These are phyloP conservation scores for Pogonophryne albipinna DNA, from an alignment of 2,797 vertebrate genomes.

Conservation along the genomic window DNA sequence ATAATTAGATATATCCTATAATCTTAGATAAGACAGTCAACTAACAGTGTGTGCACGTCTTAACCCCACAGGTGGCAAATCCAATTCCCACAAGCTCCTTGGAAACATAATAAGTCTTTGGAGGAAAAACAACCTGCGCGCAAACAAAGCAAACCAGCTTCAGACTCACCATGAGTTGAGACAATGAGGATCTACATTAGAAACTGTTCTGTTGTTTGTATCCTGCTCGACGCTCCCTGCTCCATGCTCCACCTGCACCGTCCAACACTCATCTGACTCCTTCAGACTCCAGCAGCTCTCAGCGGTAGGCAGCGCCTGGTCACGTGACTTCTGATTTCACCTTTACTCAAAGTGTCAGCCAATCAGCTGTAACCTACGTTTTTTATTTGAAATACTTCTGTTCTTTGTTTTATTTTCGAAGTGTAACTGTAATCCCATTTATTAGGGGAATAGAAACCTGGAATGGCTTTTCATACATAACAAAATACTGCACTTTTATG, in stretches of 20 bases:
- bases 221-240: conserved; percentile 10
- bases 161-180: conserved; percentile 51
- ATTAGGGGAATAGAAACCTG: no score
- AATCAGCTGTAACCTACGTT: conserved; percentile 6
- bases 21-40: conserved; percentile 63
- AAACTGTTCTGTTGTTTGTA: not conserved
- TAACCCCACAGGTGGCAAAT: conserved; percentile 25
- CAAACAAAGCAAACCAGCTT: conserved; percentile 24
- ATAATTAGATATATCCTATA: conserved; percentile 76
- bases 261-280: conserved; percentile 44
- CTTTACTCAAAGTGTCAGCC: conserved; percentile 21
- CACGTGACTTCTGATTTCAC: conserved; percentile 63
- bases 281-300: conserved; percentile 37
- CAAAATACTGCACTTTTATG: no score
- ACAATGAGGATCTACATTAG: not conserved
- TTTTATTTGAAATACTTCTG: no score
- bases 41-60: conserved; percentile 35
- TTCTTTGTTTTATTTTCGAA: no score
- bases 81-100: conserved; percentile 38
- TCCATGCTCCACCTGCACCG: conserved; percentile 69
- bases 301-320: conserved; percentile 37
- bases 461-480: no score
- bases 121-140: not conserved
- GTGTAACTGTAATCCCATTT: no score
- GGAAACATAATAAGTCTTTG: conserved; percentile 17